Percentiles rank a stretch among this genome's conserved stretches.
Conservation (phyloP, 2,888 invertebrate species). For the Heterodera filipjevi region DNA sequence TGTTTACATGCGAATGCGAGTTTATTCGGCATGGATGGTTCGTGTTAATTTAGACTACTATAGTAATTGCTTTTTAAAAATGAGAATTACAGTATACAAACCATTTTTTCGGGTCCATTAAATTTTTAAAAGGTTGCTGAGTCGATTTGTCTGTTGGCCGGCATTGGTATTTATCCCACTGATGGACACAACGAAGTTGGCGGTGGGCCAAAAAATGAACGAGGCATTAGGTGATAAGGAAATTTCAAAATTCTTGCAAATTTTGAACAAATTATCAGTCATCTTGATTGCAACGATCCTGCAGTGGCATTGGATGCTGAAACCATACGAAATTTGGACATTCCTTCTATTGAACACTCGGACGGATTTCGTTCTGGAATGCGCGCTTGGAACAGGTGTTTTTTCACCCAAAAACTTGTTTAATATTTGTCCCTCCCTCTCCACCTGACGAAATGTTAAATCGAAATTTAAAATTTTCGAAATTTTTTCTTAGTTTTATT, state of each 20-base stretch:
- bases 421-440: too few species aligned
- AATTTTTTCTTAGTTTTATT: too few species aligned
- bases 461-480: too few species aligned
- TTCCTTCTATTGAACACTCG: conserved; percentile 80
- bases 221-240: conserved; percentile 73
- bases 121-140: conserved; percentile 74
- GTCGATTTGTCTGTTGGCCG: conserved; percentile 87
- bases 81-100: too few species aligned
- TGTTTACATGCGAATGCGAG: conserved; percentile 83
- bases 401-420: not conserved
- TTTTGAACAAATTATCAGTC: not conserved
- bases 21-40: conserved; percentile 85
- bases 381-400: conserved; percentile 83
- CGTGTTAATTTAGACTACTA: conserved; percentile 73
- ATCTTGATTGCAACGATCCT: conserved; percentile 9
- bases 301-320: conserved; percentile 71
- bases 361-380: conserved; percentile 83
- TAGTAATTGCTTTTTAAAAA: too few species aligned
- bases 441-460: too few species aligned
- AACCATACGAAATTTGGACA: conserved; percentile 82
- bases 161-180: conserved; percentile 87
- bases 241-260: not conserved
- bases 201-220: conserved; percentile 26
- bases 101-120: not conserved
- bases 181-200: conserved; percentile 69